Evolutionary conservation across 2,888 invertebrate genomes (phyloP).

Genomic region (Thera britannica): DNA sequence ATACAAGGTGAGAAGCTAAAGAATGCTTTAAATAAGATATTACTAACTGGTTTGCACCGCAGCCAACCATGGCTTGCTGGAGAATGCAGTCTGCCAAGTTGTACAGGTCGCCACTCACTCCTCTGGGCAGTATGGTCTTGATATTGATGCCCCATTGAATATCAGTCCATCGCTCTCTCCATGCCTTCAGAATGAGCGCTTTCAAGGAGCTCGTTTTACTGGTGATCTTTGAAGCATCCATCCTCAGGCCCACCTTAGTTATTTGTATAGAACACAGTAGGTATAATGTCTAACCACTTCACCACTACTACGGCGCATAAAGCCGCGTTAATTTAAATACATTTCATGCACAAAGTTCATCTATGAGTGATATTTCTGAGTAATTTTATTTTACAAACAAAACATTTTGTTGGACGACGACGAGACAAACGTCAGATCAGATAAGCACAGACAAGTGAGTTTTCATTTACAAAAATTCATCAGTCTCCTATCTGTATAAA

Average conservation of each 20-base stretch:
- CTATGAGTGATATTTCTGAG: too few species aligned
- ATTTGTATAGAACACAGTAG: too few species aligned
- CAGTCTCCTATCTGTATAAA: too few species aligned
- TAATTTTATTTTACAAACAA: too few species aligned
- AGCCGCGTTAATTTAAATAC: too few species aligned
- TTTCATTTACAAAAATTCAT: too few species aligned
- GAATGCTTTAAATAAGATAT: conserved; percentile 97
- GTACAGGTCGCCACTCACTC: conserved; percentile 97
- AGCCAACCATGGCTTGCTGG: conserved; percentile 96
- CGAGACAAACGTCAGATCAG: too few species aligned
- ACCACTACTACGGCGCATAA: too few species aligned
- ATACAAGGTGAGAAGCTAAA: conserved; percentile 94
- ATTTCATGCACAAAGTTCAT: neutral
- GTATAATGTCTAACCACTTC: too few species aligned
- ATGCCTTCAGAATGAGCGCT: conserved; percentile 92
- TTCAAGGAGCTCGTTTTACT: conserved; percentile 93
- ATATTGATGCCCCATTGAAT: conserved; percentile 98
- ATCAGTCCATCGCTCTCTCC: conserved; percentile 98
- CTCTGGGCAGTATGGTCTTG: conserved; percentile 94
- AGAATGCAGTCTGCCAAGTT: conserved; percentile 96
- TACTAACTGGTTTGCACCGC: conserved; percentile 95
- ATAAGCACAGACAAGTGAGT: too few species aligned
- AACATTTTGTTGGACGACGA: too few species aligned
- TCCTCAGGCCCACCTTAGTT: conserved; percentile 49
- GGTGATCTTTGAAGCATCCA: conserved; percentile 91